Percentiles rank a stretch among this genome's conserved stretches.
These are phyloP conservation scores for Spinus olivaceus DNA, from an alignment of 2,797 vertebrate genomes.

Conservation along the genomic window DNA sequence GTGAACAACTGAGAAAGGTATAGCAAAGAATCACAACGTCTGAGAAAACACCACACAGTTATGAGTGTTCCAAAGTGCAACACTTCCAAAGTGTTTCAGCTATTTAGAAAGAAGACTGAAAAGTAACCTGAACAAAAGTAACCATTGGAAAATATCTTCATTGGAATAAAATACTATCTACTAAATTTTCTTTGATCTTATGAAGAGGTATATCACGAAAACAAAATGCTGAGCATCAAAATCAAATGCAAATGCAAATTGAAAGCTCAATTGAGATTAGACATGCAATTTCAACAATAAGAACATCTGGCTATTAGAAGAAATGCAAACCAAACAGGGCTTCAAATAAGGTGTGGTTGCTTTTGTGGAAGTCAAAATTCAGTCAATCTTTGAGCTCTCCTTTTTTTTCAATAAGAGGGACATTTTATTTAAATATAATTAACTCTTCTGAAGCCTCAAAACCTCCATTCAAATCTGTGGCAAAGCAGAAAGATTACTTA, in stretches of 20 bases:
- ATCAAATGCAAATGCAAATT: not conserved
- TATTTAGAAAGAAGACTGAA: not conserved
- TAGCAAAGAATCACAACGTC: not conserved
- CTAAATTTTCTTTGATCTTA: not conserved
- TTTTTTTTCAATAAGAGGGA: not conserved
- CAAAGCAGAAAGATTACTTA: not conserved
- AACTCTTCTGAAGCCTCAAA: not conserved
- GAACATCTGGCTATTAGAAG: not conserved
- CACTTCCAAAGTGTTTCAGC: not conserved
- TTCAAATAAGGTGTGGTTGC: not conserved
- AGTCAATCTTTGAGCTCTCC: not conserved
- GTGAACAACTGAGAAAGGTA: not conserved
- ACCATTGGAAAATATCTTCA: not conserved
- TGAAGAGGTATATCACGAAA: not conserved
- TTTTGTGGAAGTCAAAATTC: not conserved
- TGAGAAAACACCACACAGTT: not conserved
- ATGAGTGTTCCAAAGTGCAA: not conserved
- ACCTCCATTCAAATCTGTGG: fast-evolving
- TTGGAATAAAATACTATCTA: not conserved
- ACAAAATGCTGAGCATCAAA: not conserved
- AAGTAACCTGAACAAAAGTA: not conserved
- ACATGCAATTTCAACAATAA: not conserved
- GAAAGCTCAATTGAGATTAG: not conserved
- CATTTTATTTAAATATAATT: not conserved
- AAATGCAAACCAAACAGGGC: not conserved